Evolutionary conservation across 2,797 vertebrate species (phyloP).

Genomic region (Peromyscus aztecus): DNA sequence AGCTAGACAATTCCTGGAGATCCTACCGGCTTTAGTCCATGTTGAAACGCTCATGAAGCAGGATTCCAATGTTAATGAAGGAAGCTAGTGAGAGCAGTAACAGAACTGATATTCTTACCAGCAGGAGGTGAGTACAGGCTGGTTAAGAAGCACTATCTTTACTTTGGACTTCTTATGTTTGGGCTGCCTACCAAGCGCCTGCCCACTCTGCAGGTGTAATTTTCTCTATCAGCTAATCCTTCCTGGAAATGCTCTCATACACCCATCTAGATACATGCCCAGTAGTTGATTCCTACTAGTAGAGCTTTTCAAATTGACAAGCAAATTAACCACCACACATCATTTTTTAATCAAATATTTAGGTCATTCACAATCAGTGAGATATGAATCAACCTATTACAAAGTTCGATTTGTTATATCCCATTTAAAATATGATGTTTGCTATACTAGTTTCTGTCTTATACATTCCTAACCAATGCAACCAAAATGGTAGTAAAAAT

Average conservation of each 20-base stretch:
- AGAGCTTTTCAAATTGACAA: not conserved
- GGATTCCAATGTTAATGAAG: not conserved
- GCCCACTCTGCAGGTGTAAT: not conserved
- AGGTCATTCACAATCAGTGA: conserved; percentile 86
- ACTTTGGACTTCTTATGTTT: not conserved
- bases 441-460: not conserved
- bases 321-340: not conserved
- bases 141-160: not conserved
- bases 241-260: no score
- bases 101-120: no score
- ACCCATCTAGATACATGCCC: not conserved
- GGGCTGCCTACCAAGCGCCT: not conserved
- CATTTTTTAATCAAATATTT: conserved; percentile 90
- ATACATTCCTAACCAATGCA: not conserved
- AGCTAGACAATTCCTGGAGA: not conserved
- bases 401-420: conserved; percentile 77
- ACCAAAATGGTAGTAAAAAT: not conserved
- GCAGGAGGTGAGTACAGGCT: not conserved
- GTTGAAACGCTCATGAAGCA: no score
- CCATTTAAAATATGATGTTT: conserved; percentile 58
- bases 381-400: conserved; percentile 82
- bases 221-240: not conserved
- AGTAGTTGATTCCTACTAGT: not conserved
- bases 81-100: no score
- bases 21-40: not conserved